Percentiles rank a stretch among this genome's conserved stretches.
These are phyloP conservation scores for Eremobia ochroleuca DNA, from an alignment of 2,888 invertebrate species.

Conservation along the genomic window DNA sequence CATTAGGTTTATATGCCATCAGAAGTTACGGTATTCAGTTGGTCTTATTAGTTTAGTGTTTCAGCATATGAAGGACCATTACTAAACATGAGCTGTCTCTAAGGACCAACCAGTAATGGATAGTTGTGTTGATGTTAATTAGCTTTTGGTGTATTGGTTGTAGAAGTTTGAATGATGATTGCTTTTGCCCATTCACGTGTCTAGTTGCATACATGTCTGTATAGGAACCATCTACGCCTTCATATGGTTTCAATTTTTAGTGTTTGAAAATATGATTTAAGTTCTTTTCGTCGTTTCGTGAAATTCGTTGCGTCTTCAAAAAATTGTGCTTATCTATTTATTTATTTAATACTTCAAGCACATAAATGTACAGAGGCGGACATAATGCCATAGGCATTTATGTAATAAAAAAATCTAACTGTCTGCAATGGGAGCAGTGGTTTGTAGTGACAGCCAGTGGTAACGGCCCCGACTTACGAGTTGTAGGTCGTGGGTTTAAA, in stretches of 20 bases:
- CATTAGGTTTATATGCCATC: constrained; percentile 15
- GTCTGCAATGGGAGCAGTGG: background rate
- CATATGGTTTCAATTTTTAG: background rate
- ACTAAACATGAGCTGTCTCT: background rate
- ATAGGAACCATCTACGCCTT: background rate
- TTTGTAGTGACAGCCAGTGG: no score
- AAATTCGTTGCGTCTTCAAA: background rate
- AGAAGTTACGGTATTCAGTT: background rate
- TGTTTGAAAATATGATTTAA: background rate
- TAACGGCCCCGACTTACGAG: background rate
- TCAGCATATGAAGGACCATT: constrained; percentile 2
- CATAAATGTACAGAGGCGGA: no score
- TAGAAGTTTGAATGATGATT: background rate
- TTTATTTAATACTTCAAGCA: no score
- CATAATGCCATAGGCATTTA: no score
- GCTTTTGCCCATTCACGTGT: background rate
- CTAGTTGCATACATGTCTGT: background rate
- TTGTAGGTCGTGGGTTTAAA: background rate
- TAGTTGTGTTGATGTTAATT: constrained; percentile 7
- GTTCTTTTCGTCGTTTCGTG: background rate
- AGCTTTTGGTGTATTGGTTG: constrained; percentile 1
- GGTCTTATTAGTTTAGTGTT: background rate
- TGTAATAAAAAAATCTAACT: no score
- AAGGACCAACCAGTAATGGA: constrained; percentile 4
- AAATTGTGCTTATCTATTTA: no score